phyloP scores from a whole-genome alignment of 2,888 invertebrate species.

The Tiliacea citrago region DNA sequence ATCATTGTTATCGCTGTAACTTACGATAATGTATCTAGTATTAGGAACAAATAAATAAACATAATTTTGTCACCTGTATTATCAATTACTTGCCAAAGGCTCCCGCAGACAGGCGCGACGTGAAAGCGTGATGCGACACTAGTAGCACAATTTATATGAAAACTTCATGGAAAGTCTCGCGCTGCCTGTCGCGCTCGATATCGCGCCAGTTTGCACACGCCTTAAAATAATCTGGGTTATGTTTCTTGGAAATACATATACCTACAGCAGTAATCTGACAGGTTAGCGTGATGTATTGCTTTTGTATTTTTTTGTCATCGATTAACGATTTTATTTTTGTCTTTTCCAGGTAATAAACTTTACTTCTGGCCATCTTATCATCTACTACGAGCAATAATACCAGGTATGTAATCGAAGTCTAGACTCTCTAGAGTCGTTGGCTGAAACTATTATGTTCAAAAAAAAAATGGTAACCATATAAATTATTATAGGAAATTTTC shows the following conservation, averaged over 20 bases:
- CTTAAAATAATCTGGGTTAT: neutral
- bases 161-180: too few species aligned
- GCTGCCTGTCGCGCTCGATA: too few species aligned
- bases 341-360: slow-evolving; percentile 19
- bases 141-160: too few species aligned
- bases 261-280: neutral
- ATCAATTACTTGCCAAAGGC: neutral
- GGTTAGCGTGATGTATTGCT: neutral
- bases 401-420: slow-evolving; percentile 6
- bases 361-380: neutral
- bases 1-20: neutral
- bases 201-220: too few species aligned
- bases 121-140: too few species aligned
- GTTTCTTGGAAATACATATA: neutral
- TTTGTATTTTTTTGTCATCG: neutral
- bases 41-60: too few species aligned
- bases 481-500: neutral
- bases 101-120: too few species aligned
- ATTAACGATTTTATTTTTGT: neutral
- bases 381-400: neutral
- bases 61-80: neutral
- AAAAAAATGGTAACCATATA: too few species aligned
- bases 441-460: too few species aligned
- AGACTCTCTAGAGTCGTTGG: neutral
- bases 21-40: neutral